Evolutionary conservation across 2,888 invertebrate genomes (phyloP), one percentile per base, ranked within the genome.

Genomic region (Hanleya hanleyi): DNA sequence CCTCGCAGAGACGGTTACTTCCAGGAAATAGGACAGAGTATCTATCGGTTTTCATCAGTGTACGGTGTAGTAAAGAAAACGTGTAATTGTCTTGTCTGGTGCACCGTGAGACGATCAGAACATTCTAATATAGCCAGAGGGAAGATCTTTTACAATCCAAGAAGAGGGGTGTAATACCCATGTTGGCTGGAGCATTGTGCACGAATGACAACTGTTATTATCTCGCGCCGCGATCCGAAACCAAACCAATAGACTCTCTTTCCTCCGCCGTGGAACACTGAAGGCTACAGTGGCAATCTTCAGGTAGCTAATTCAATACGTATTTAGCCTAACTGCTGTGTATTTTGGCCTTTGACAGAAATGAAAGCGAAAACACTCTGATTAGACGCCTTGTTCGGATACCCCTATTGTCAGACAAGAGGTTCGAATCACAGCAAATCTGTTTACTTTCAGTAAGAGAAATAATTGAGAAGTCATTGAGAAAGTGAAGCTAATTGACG

Each of bases 331-430:
- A 12, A 9, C 18, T 18, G 18, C 22, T 1, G 22, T 57, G 57
- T 57, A 29, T 57, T 57, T 57, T 29, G 29, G 57, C 32, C 57
- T 57, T 57, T 57, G 57, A 29, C 57, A 29, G 29, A 15, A 29
- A 29, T 29, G 26, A 57, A 29, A 57, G 29, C 32, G 57, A 57
- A 22, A 57, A 29, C 57, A 29, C 22, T 32, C 26, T 57, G 29
- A 57, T 57, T 57, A 57, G 57, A 57, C 57, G 57, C 57, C 5
- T 57, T 57, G 57, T 57, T 29, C 22, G 57, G 22, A 22, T 18
- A 15, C 15, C 22, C 12, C 57, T 26, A 57, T 57, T 57, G 57
- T 57, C 26, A 29, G 18, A 29, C 3, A 22, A 29, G 12, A 57
- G 29, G 57, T 15, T 32, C 18, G 32, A 12, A 57, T 4, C 29